Conservation (phyloP, 2,113 vertebrate species). For the Calypte anna region DNA sequence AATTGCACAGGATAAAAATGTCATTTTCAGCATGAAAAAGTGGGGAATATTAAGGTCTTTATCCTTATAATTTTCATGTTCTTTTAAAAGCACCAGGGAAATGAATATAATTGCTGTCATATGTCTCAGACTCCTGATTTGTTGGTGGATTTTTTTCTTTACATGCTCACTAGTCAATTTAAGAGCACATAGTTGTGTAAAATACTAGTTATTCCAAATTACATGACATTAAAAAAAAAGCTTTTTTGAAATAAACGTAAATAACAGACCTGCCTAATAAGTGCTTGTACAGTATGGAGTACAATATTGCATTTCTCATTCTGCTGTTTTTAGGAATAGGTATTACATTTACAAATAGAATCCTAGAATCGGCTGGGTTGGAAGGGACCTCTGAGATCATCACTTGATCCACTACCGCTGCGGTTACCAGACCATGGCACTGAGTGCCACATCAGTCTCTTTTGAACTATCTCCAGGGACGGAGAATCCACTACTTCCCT, state of each 20-base stretch:
- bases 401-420: too few species aligned
- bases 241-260: background rate
- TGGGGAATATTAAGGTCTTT: background rate
- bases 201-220: background rate
- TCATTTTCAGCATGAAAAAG: background rate
- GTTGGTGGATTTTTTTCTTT: background rate
- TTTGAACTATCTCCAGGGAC: too few species aligned
- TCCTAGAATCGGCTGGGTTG: too few species aligned
- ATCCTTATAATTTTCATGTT: background rate
- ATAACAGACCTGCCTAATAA: background rate
- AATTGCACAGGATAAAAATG: background rate
- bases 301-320: background rate
- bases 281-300: background rate
- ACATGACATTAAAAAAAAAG: background rate
- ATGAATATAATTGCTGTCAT: background rate
- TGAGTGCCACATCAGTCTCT: too few species aligned
- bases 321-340: background rate
- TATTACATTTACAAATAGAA: background rate
- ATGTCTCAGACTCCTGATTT: background rate
- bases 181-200: background rate
- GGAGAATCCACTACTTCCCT: too few species aligned
- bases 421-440: too few species aligned
- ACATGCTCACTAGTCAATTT: background rate
- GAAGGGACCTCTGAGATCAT: too few species aligned
- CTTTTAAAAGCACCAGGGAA: background rate